Base-by-base conservation (phyloP, 2,888 invertebrate genomes). In the Plebejus argus region DNA sequence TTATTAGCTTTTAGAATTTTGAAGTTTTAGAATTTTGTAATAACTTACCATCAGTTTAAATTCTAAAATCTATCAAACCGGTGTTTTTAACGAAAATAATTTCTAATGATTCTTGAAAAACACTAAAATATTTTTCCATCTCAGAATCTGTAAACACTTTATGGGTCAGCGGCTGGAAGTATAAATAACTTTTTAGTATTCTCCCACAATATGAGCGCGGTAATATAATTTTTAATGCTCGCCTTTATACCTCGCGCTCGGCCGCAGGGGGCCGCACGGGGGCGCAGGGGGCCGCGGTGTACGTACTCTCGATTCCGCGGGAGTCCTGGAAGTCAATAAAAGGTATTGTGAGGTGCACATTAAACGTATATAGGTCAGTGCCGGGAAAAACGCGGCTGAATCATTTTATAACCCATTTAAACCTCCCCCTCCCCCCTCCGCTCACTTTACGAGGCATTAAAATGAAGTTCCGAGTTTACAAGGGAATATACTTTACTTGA, bases 331-430 rank as follows among this genome's bases (percentile, higher is more conserved):
- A 66, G 28, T 66, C 66, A 66, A 66, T 66, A 66, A 66, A 66
- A 66, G 66, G 66, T 66, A 66, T 66, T 66, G 66, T 66, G 66
- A 33, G 66, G 66, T 66, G 66, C 66, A 66, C 66, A 66, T 66
- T 66, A 66, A 66, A 66, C 66, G 66, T 66, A 66, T 66, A 28
- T 66, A 66, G 66, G 66, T 66, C 66, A 66, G 66, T 12, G 61
- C 66, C 66, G 28, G 18, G 28, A 66, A 28, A 66, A 66, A 66
- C 66, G 66, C 66, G 28, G 28, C 15, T 15, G 23, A 66, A 66
- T 66, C 18, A 66, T 66, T 66, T 66, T 66, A 66, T 66, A 28
- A 66, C 66, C 66, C 66, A 66, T 66, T 66, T 66, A 66, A 0
- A 66, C 66, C 28, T 12, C 66, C 66, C 66, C 23, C 66, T 12